Evolutionary conservation across 2,888 invertebrate species (phyloP).

Genomic region (Perithous albicinctus): DNA sequence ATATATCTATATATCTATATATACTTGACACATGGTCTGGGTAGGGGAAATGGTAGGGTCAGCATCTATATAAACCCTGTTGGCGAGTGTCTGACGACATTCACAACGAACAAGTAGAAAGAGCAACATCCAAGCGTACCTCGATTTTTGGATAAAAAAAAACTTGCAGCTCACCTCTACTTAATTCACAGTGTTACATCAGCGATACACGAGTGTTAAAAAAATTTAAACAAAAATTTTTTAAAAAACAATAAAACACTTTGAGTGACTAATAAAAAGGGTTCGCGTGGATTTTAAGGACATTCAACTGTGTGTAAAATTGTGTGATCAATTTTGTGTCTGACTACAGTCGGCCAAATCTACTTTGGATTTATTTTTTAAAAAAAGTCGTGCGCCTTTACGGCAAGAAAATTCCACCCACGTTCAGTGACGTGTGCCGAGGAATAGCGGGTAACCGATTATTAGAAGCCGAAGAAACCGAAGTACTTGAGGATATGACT

Average conservation of each 20-base stretch:
- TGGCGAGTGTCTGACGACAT: slow-evolving; percentile 62
- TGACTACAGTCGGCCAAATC: too few relatives aligned
- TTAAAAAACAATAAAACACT: not conserved
- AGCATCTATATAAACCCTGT: slow-evolving; percentile 62
- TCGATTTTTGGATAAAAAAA: not conserved
- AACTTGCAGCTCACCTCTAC: too few relatives aligned
- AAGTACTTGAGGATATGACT: slow-evolving; percentile 72
- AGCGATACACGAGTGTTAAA: not conserved
- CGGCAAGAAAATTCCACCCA: slow-evolving; percentile 73
- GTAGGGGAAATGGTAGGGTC: too few relatives aligned
- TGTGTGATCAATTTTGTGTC: not conserved
- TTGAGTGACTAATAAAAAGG: not conserved
- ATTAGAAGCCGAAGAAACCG: slow-evolving; percentile 38
- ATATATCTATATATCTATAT: too few relatives aligned
- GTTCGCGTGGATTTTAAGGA: not conserved
- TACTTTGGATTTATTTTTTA: too few relatives aligned
- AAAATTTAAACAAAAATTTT: too few relatives aligned
- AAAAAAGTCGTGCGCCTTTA: not conserved
- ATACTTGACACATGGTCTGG: too few relatives aligned
- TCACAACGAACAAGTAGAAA: slow-evolving; percentile 41
- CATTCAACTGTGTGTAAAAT: not conserved
- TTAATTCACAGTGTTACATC: slow-evolving; percentile 1
- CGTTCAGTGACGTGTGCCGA: slow-evolving; percentile 77
- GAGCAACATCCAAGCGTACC: not conserved
- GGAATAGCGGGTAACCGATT: slow-evolving; percentile 58